These are phyloP conservation scores for Spea bombifrons DNA, from an alignment of 2,113 vertebrate species.

Conservation along the genomic window DNA sequence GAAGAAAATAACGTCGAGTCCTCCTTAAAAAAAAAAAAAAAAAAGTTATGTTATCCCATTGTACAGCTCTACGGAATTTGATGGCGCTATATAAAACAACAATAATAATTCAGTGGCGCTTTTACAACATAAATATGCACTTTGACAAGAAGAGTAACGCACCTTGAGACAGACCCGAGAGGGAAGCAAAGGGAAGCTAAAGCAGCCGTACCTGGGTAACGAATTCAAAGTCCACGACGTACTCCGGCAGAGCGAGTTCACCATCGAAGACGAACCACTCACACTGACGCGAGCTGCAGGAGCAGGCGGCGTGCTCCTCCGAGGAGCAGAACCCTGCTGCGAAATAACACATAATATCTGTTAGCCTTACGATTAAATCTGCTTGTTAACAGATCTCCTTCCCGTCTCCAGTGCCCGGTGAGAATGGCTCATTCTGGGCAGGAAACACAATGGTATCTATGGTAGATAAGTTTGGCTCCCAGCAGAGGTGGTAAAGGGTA, in stretches of 20 bases:
- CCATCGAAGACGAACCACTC: conserved; percentile 80
- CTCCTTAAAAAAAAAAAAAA: conserved; percentile 54
- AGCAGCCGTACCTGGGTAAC: conserved; percentile 60
- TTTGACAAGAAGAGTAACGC: neutral
- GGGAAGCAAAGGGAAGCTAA: neutral
- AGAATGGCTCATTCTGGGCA: too few relatives aligned
- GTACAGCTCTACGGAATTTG: too few relatives aligned
- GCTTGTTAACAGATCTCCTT: neutral
- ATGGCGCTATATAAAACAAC: too few relatives aligned
- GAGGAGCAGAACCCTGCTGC: conserved; percentile 33
- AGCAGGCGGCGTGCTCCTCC: conserved; percentile 54
- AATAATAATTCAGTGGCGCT: too few relatives aligned
- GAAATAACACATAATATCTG: too few relatives aligned
- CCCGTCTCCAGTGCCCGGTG: too few relatives aligned
- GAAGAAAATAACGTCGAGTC: conserved; percentile 51
- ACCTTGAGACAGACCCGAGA: neutral
- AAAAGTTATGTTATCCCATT: too few relatives aligned
- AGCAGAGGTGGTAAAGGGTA: too few relatives aligned
- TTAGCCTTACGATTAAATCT: too few relatives aligned
- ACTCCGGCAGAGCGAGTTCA: conserved; percentile 77
- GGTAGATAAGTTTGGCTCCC: too few relatives aligned
- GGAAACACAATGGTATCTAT: neutral
- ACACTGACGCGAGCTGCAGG: conserved; percentile 59
- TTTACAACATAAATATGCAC: neutral
- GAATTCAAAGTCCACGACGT: conserved; percentile 76